A percentile compares a stretch with the other conserved stretches of the same genome.
Conservation (phyloP, 2,113 vertebrate genomes). For the Channa argus region DNA sequence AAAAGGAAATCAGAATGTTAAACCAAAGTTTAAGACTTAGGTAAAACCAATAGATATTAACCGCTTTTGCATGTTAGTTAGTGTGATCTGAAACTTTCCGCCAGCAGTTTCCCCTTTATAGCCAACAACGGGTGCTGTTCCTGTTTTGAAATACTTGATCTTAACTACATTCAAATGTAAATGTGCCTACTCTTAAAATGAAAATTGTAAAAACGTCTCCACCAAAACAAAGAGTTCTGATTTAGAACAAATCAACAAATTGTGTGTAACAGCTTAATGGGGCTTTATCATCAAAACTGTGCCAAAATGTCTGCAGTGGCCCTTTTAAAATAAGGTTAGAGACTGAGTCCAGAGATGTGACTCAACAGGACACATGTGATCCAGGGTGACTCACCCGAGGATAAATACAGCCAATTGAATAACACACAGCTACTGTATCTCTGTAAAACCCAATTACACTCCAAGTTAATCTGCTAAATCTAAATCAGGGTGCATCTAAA, state of each 20-base stretch:
- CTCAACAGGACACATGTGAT: conserved; percentile 44
- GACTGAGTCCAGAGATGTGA: conserved; percentile 40
- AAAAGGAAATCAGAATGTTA: too few species aligned
- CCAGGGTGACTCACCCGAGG: conserved; percentile 34
- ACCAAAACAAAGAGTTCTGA: background rate
- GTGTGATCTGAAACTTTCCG: too few species aligned
- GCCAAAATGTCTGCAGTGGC: conserved; percentile 1
- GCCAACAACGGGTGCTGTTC: too few species aligned
- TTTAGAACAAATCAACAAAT: background rate
- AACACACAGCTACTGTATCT: background rate
- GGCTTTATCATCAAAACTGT: conserved; percentile 2
- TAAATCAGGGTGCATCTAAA: background rate
- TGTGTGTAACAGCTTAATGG: background rate
- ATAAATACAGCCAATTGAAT: conserved; percentile 16
- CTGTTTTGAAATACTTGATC: too few species aligned
- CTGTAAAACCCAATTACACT: conserved; percentile 11
- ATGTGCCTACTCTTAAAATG: too few species aligned
- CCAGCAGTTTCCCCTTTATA: too few species aligned
- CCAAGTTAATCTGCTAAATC: conserved; percentile 19
- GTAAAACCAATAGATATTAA: too few species aligned
- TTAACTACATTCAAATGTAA: too few species aligned
- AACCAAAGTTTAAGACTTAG: too few species aligned
- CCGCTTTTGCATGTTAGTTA: too few species aligned
- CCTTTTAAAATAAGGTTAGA: conserved; percentile 41
- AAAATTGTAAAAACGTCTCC: background rate